Conservation (phyloP, 2,113 vertebrate genomes). For the Amblyornis subalaris region DNA sequence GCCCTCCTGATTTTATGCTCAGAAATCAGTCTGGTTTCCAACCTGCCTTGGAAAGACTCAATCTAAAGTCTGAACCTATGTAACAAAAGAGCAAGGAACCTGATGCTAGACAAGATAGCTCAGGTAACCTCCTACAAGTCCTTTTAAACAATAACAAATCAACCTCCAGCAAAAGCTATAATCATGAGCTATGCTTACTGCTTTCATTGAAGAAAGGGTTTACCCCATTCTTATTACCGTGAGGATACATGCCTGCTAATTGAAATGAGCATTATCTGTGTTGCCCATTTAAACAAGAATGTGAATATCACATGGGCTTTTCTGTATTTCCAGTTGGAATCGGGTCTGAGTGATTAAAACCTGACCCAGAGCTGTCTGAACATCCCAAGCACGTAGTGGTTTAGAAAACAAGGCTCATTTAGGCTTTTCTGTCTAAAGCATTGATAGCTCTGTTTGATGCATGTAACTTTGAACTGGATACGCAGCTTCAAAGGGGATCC, state of each 20-base stretch:
- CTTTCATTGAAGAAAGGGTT: background rate
- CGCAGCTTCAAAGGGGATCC: background rate
- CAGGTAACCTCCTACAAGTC: background rate
- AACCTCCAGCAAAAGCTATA: background rate
- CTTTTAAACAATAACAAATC: background rate
- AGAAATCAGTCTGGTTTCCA: background rate
- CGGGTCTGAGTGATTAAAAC: background rate
- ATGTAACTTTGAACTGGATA: background rate
- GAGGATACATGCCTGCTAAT: background rate
- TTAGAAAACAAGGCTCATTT: background rate
- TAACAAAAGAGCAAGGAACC: background rate
- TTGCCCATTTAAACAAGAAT: background rate
- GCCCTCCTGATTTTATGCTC: background rate
- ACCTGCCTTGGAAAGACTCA: background rate
- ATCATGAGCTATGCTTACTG: background rate
- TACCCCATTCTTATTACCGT: background rate
- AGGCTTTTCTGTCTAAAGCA: background rate
- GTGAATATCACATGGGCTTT: background rate
- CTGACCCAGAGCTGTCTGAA: background rate
- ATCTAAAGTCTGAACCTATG: background rate
- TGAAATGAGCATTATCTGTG: background rate
- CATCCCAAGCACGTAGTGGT: background rate
- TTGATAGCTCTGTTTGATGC: background rate
- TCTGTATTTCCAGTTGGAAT: background rate
- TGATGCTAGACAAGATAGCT: background rate